Base-by-base conservation (phyloP, 1,140 invertebrate species). In the Psilanteris sp. region DNA sequence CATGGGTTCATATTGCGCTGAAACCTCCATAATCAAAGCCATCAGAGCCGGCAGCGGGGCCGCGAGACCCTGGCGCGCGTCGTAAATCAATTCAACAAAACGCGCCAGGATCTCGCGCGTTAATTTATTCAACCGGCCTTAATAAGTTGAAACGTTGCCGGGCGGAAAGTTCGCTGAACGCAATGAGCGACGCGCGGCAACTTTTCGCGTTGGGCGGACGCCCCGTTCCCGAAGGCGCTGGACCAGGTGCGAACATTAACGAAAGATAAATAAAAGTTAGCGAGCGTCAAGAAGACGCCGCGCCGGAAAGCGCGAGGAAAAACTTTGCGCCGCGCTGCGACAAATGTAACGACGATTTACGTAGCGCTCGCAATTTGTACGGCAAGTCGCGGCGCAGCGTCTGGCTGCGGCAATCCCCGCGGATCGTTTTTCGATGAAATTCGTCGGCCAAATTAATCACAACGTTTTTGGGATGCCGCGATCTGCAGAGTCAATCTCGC, bases 81-180 rank as follows among this genome's bases (percentile, higher is more conserved):
- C 31, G 24, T 61, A 61, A 61, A 61, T 61, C 57, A 62, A 50
- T 62, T 50, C 24, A 62, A 39, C 44, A 62, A 50, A 62, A 62
- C 26, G 24, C 15, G 13, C 16, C 14, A 10, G 15, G 54, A 59
- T 44, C 29, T 14, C 32, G 26, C 11, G 43, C 24, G 44, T 50
- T 50, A 50, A 62, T 50, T 50, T 62, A 50, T 62, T 22, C 16
- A n/a, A 4, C 7, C 13, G 10, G 20, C 1, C 0, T 5, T 20
- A 37, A 50, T 41, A 50, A 62, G 24, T 16, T 43, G 39, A 9
- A 34, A 31, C 11, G 24, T 37, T 59, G 27, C 29, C n/a, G n/a
- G n/a, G n/a, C n/a, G n/a, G n/a, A n/a, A n/a, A n/a, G n/a, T n/a
- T n/a, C n/a, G n/a, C n/a, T n/a, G n/a, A n/a, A n/a, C n/a, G n/a